Conservation (phyloP, 2,797 vertebrate species). For the Pipistrellus pygmaeus region DNA sequence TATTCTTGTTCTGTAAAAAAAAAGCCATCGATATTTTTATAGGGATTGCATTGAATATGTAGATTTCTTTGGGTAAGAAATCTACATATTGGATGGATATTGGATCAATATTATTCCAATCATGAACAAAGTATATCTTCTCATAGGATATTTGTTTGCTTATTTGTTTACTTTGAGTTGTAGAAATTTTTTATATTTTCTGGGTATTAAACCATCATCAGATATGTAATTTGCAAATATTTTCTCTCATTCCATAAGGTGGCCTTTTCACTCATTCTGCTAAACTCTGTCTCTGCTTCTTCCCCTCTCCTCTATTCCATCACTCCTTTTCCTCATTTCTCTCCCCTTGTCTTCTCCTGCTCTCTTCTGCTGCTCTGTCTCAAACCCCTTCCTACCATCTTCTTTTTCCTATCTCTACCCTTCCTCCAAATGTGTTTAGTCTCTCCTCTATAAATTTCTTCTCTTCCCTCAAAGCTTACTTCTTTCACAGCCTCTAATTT, state of each 20-base stretch:
- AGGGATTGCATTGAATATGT: neutral
- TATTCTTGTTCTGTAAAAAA: neutral
- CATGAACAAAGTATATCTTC: neutral
- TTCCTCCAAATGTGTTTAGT: neutral
- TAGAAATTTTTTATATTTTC: neutral
- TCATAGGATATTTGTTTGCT: neutral
- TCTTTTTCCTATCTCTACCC: neutral
- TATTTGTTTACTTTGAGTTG: neutral
- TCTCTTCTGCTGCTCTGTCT: neutral
- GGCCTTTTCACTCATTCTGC: neutral
- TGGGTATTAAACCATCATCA: neutral
- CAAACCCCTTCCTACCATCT: neutral
- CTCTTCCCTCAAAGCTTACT: neutral
- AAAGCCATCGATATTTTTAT: neutral
- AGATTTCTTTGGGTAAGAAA: neutral
- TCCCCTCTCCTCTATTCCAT: neutral
- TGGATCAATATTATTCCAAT: neutral
- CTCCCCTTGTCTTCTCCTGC: too few species aligned
- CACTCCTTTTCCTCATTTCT: neutral
- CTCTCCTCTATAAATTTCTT: neutral
- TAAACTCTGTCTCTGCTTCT: neutral
- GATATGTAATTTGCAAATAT: neutral
- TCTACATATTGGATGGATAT: neutral
- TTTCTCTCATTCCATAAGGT: neutral
- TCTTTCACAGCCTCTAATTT: neutral